Evolutionary conservation across 2,797 vertebrate species (phyloP).

Genomic region (Rhabdomys pumilio): DNA sequence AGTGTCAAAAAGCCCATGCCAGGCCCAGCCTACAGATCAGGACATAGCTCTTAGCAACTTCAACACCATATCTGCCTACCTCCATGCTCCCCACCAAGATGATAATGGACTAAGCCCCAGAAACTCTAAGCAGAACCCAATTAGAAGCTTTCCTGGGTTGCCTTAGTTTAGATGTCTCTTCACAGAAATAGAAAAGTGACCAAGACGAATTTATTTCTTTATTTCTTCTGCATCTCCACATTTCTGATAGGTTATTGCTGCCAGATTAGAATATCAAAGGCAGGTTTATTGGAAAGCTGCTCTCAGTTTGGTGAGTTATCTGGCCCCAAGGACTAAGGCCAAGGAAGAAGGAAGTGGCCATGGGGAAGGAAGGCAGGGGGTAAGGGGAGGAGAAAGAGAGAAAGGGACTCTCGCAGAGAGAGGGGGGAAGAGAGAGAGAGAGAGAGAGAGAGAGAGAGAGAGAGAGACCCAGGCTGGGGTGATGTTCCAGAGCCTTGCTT

Average conservation of each 20-base stretch:
- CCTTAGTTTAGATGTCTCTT: not conserved
- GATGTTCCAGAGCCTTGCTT: not conserved
- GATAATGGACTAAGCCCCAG: not conserved
- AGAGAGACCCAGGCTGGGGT: not conserved
- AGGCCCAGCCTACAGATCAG: not conserved
- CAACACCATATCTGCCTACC: not conserved
- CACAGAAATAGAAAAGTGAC: not conserved
- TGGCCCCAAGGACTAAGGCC: not conserved
- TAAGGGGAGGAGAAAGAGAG: not conserved
- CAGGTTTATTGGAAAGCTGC: not conserved
- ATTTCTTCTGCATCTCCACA: not conserved
- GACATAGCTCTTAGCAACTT: not conserved
- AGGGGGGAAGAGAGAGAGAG: too few relatives aligned
- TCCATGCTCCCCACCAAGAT: not conserved
- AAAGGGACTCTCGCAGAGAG: too few relatives aligned
- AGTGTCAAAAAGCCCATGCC: not conserved
- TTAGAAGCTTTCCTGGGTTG: not conserved
- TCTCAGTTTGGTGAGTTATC: not conserved
- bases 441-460: not conserved
- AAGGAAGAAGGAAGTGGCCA: not conserved
- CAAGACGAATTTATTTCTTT: not conserved
- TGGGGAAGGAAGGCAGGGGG: too few relatives aligned
- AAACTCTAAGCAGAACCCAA: not conserved
- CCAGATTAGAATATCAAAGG: not conserved
- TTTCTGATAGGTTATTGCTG: not conserved